These are phyloP conservation scores for Synergus umbraculus DNA, from an alignment of 2,888 invertebrate species.

Conservation along the genomic window DNA sequence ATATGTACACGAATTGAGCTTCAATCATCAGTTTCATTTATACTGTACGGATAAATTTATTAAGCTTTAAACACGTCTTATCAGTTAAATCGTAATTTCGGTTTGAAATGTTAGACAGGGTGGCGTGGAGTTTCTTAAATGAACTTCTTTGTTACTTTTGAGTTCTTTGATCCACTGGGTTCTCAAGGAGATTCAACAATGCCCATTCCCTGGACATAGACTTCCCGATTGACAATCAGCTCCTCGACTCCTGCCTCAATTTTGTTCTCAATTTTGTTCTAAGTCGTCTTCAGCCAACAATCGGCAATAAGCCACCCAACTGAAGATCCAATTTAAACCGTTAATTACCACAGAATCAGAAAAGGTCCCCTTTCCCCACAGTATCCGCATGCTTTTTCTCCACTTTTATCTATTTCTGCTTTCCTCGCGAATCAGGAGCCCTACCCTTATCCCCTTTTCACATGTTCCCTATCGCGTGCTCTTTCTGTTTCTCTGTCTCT, in stretches of 20 bases:
- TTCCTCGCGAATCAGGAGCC: constrained; percentile 5
- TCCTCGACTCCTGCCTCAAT: constrained; percentile 60
- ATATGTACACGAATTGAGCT: too few species aligned
- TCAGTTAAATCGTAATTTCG: neutral
- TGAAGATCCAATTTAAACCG: constrained; percentile 71
- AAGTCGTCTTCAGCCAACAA: constrained; percentile 64
- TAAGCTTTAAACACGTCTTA: neutral
- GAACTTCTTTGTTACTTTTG: constrained; percentile 21
- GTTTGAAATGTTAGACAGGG: constrained; percentile 5
- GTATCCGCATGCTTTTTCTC: neutral
- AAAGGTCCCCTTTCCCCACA: constrained; percentile 15
- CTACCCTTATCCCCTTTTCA: neutral
- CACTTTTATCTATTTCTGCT: constrained; percentile 20
- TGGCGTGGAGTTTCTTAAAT: constrained; percentile 31
- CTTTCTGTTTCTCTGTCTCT: constrained; percentile 41
- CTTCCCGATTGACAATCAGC: constrained; percentile 48
- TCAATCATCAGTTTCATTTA: too few species aligned
- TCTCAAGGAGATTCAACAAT: constrained; percentile 18
- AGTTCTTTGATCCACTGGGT: neutral
- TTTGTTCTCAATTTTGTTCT: constrained; percentile 68
- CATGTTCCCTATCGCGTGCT: constrained; percentile 33
- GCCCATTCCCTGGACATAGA: constrained; percentile 36
- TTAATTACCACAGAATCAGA: constrained; percentile 62
- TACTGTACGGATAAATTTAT: too few species aligned
- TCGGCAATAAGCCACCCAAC: constrained; percentile 65